These are phyloP conservation scores for Mythimna pallens DNA, from an alignment of 2,888 invertebrate genomes.

Conservation along the genomic window DNA sequence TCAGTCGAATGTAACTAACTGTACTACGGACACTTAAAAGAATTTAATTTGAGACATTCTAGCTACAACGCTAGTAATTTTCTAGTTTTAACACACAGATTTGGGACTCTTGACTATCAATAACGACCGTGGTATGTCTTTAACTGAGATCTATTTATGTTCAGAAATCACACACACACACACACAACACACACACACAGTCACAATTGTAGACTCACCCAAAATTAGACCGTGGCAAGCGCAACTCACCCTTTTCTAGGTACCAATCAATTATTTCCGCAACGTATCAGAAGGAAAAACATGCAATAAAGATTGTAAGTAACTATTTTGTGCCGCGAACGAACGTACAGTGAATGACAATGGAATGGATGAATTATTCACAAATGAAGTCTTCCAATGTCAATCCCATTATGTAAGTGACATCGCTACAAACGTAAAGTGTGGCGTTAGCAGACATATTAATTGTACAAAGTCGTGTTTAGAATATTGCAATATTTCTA, in stretches of 20 bases:
- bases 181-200: background rate
- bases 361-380: conserved; percentile 61
- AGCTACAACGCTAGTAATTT: background rate
- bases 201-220: background rate
- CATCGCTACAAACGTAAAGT: conserved; percentile 58
- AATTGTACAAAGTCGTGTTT: conserved; percentile 44
- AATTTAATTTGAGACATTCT: background rate
- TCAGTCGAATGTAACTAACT: background rate
- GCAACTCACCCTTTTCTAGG: conserved; percentile 5
- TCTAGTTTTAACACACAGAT: background rate
- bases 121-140: background rate
- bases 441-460: conserved; percentile 60
- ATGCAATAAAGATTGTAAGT: conserved; percentile 40
- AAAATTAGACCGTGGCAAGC: background rate
- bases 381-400: conserved; percentile 49
- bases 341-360: conserved; percentile 59
- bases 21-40: background rate
- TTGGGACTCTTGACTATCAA: background rate
- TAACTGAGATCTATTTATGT: background rate
- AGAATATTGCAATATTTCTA: conserved; percentile 32
- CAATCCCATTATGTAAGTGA: conserved; percentile 65
- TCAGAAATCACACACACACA: background rate
- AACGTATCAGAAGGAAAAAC: conserved; percentile 43
- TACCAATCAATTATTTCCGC: conserved; percentile 30
- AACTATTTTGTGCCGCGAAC: conserved; percentile 49